A percentile compares a stretch with the other conserved stretches of the same genome.
phyloP scores from a whole-genome alignment of 1,140 invertebrate species.

The Paraescarpia echinospica region DNA sequence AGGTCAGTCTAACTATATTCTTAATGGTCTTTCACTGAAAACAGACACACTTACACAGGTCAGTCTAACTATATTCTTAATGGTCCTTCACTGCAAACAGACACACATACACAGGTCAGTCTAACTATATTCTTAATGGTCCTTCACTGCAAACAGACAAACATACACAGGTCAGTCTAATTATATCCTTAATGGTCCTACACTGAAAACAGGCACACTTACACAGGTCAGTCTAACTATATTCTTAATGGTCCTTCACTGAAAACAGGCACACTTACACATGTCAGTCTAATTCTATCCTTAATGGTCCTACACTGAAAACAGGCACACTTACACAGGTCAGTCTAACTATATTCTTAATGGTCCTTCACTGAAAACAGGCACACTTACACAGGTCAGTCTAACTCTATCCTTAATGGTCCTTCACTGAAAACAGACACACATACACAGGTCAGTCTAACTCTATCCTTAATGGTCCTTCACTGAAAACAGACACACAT shows the following conservation, averaged over 20 bases:
- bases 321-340: too few relatives aligned
- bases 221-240: neutral
- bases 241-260: neutral
- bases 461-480: too few relatives aligned
- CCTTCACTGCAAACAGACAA: neutral
- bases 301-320: neutral
- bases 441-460: too few relatives aligned
- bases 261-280: too few relatives aligned
- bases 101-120: too few relatives aligned
- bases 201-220: neutral
- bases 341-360: neutral
- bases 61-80: neutral
- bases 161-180: too few relatives aligned
- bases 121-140: neutral
- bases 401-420: neutral
- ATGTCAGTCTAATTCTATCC: neutral
- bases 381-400: too few relatives aligned
- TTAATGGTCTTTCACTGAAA: neutral
- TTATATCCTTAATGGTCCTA: too few relatives aligned
- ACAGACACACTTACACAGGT: too few relatives aligned
- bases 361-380: neutral
- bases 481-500: neutral
- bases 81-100: slow-evolving; percentile 3
- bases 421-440: neutral
- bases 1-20: neutral